Percentiles rank a stretch among this genome's conserved stretches.
phyloP scores from a whole-genome alignment of 2,797 vertebrate genomes.

The Otolemur crassicaudatus region DNA sequence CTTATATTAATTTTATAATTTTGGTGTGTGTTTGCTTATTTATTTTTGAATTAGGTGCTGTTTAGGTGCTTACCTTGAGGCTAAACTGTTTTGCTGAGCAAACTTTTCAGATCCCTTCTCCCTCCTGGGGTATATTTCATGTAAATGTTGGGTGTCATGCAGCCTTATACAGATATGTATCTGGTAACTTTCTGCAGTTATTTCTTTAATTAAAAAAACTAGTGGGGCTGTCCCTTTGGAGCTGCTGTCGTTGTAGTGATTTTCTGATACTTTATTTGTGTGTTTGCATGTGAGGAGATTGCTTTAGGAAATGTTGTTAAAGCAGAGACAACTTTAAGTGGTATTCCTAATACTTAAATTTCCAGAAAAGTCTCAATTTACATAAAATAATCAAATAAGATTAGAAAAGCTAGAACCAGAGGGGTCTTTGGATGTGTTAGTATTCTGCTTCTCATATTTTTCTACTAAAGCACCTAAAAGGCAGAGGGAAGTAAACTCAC shows the following conservation, averaged over 20 bases:
- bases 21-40: slow-evolving; percentile 27
- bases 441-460: background rate
- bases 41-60: slow-evolving; percentile 22
- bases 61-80: slow-evolving; percentile 40
- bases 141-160: slow-evolving; percentile 18
- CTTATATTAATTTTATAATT: slow-evolving; percentile 16
- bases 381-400: slow-evolving; percentile 48
- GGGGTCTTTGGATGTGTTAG: slow-evolving; percentile 23
- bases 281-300: slow-evolving; percentile 21
- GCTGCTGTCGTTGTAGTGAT: background rate
- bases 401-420: slow-evolving; percentile 38
- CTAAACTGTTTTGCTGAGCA: slow-evolving; percentile 46
- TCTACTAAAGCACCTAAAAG: background rate
- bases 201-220: slow-evolving; percentile 34
- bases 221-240: background rate
- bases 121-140: background rate
- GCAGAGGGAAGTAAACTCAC: slow-evolving; percentile 26
- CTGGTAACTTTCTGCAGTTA: slow-evolving; percentile 40
- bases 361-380: slow-evolving; percentile 35
- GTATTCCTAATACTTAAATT: slow-evolving; percentile 38
- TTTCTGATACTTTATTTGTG: background rate
- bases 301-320: slow-evolving; percentile 46
- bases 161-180: slow-evolving; percentile 23
- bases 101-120: slow-evolving; percentile 49
- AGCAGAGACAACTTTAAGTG: background rate